Percentiles rank a stretch among this genome's conserved stretches.
Evolutionary conservation across 2,797 vertebrate species (phyloP).

Genomic region (Hirundo rustica): DNA sequence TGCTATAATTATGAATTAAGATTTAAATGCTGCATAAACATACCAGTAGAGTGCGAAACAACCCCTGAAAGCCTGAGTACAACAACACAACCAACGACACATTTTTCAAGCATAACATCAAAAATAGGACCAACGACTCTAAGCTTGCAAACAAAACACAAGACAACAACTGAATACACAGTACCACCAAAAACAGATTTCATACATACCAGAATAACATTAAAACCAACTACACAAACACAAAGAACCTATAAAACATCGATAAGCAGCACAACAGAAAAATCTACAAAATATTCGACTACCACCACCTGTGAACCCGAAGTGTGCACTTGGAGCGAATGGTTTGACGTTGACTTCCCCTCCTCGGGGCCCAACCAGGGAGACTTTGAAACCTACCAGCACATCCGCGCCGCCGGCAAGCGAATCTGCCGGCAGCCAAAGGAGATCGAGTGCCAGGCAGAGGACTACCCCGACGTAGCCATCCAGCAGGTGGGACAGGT

Average conservation of each 20-base stretch:
- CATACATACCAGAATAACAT: rapidly evolving
- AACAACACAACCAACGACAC: rapidly evolving
- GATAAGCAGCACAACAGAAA: rapidly evolving
- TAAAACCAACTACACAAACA: rapidly evolving
- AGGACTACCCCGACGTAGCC: too few relatives aligned
- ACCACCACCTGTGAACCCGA: too few relatives aligned
- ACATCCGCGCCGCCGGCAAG: too few relatives aligned
- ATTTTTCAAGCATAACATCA: rapidly evolving
- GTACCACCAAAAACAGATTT: rapidly evolving
- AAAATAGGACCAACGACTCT: rapidly evolving
- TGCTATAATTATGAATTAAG: slow-evolving; percentile 75
- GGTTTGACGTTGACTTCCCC: too few relatives aligned
- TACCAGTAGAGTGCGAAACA: rapidly evolving
- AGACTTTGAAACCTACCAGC: too few relatives aligned
- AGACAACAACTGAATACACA: rapidly evolving
- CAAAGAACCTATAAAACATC: rapidly evolving
- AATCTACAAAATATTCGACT: rapidly evolving
- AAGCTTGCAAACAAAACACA: rapidly evolving
- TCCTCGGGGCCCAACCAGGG: too few relatives aligned
- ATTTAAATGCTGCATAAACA: slow-evolving; percentile 65
- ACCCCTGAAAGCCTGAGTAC: rapidly evolving
- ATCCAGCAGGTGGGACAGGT: too few relatives aligned
- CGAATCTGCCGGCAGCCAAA: too few relatives aligned
- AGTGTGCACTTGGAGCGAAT: too few relatives aligned
- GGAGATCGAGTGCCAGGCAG: too few relatives aligned